phyloP scores from a whole-genome alignment of 37 sponge, comb jelly and placozoan genomes.

The Chondrilla cf. caribensis region DNA sequence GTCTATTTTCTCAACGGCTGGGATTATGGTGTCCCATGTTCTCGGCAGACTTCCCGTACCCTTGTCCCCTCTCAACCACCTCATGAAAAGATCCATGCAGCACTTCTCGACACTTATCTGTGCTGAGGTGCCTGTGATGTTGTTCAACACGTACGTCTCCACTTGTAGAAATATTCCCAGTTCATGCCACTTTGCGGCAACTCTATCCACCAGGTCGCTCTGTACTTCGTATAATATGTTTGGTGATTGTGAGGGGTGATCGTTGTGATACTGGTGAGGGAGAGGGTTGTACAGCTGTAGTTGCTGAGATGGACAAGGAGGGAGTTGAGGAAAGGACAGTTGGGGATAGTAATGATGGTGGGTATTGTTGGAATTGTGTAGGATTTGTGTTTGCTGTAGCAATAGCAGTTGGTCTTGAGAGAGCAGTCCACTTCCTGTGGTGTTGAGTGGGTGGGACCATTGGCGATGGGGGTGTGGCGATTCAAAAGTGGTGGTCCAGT shows the following conservation, averaged over 20 bases:
- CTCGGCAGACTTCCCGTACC: not conserved
- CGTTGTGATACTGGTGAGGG: too few relatives aligned
- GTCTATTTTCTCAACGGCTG: not conserved
- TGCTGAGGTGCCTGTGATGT: not conserved
- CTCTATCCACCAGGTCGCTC: not conserved
- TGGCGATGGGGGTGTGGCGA: too few relatives aligned
- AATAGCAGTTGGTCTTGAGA: too few relatives aligned
- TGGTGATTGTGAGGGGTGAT: not conserved
- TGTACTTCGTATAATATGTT: not conserved
- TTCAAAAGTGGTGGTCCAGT: too few relatives aligned
- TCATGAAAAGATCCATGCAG: not conserved
- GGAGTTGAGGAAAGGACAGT: too few relatives aligned
- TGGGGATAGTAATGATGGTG: too few relatives aligned
- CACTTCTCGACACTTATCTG: not conserved
- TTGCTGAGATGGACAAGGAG: too few relatives aligned
- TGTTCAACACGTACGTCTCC: not conserved
- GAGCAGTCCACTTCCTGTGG: too few relatives aligned
- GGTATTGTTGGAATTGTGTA: too few relatives aligned
- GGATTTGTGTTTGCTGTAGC: too few relatives aligned
- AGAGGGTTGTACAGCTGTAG: too few relatives aligned
- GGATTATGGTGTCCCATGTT: not conserved
- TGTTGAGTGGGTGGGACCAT: too few relatives aligned
- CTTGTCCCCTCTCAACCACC: not conserved
- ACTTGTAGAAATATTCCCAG: not conserved
- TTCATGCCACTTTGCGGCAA: not conserved